Conservation (phyloP, 2,888 invertebrate species). For the Minunthozetes semirufus region DNA sequence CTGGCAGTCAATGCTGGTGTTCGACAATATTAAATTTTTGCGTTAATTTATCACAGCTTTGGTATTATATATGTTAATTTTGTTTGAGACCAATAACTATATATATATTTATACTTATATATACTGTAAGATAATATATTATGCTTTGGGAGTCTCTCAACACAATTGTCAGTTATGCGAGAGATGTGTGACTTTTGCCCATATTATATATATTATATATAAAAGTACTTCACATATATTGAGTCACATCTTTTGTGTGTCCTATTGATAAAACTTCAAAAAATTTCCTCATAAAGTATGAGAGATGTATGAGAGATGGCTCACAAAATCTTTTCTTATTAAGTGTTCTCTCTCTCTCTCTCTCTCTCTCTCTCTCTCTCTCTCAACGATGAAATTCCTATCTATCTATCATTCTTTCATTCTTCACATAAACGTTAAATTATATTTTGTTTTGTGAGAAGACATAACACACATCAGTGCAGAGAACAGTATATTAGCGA, state of each 20-base stretch:
- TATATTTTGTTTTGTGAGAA: slow-evolving; percentile 19
- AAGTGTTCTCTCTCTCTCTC: slow-evolving; percentile 13
- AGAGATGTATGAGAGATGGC: slow-evolving; percentile 27
- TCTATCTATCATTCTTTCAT: slow-evolving; percentile 13
- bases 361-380: slow-evolving; percentile 26
- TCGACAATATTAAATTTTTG: slow-evolving; percentile 26
- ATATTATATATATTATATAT: slow-evolving; percentile 25
- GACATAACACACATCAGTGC: not conserved
- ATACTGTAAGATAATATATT: slow-evolving; percentile 21
- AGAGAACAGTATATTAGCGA: slow-evolving; percentile 6
- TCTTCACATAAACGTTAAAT: slow-evolving; percentile 13
- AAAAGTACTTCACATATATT: not conserved
- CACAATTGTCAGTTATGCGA: not conserved
- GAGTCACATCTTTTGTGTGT: slow-evolving; percentile 26
- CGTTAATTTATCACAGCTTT: slow-evolving; percentile 26
- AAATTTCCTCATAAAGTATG: slow-evolving; percentile 20
- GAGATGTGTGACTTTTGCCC: slow-evolving; percentile 12
- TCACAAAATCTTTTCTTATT: slow-evolving; percentile 27
- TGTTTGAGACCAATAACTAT: slow-evolving; percentile 16
- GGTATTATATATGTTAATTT: slow-evolving; percentile 27
- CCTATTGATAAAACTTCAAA: slow-evolving; percentile 11
- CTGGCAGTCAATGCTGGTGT: not conserved
- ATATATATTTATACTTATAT: not conserved
- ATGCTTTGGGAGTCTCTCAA: not conserved
- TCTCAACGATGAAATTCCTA: slow-evolving; percentile 2